Conservation (phyloP, 1,140 invertebrate genomes). For the Octopus sinensis region DNA sequence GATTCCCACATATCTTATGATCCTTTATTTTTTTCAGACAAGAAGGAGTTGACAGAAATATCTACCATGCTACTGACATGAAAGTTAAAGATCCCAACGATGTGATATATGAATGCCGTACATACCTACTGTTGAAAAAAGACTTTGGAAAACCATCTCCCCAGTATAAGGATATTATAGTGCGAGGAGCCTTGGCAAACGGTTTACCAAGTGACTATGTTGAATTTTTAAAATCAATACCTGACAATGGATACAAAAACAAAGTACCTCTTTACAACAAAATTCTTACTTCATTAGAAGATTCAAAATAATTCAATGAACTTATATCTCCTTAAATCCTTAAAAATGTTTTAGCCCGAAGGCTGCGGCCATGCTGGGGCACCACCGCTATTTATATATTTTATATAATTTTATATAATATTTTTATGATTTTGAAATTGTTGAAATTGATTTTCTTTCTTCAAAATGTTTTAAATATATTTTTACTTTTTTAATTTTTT, state of each 20-base stretch:
- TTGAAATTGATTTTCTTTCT: too few relatives aligned
- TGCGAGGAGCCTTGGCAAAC: conserved; percentile 69
- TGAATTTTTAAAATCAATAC: conserved; percentile 63
- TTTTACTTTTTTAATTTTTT: too few relatives aligned
- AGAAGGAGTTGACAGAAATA: conserved; percentile 65
- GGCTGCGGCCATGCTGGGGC: too few relatives aligned
- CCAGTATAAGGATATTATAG: conserved; percentile 67
- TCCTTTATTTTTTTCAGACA: conserved; percentile 61
- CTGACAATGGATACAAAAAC: conserved; percentile 68
- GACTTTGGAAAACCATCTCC: conserved; percentile 67
- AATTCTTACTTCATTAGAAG: conserved; percentile 10
- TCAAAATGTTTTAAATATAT: too few relatives aligned
- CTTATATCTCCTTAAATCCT: too few relatives aligned
- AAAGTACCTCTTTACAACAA: conserved; percentile 48
- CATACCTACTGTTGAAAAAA: conserved; percentile 65
- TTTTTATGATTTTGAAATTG: too few relatives aligned
- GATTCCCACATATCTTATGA: background rate
- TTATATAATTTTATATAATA: too few relatives aligned
- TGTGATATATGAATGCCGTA: conserved; percentile 62
- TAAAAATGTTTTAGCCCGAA: too few relatives aligned
- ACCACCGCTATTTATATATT: too few relatives aligned
- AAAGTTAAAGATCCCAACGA: conserved; percentile 62
- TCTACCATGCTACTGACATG: conserved; percentile 67
- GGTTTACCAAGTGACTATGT: conserved; percentile 70
- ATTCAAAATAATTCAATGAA: too few relatives aligned